These are phyloP conservation scores for Oncorhynchus nerka DNA, from an alignment of 2,113 vertebrate species.

Conservation along the genomic window DNA sequence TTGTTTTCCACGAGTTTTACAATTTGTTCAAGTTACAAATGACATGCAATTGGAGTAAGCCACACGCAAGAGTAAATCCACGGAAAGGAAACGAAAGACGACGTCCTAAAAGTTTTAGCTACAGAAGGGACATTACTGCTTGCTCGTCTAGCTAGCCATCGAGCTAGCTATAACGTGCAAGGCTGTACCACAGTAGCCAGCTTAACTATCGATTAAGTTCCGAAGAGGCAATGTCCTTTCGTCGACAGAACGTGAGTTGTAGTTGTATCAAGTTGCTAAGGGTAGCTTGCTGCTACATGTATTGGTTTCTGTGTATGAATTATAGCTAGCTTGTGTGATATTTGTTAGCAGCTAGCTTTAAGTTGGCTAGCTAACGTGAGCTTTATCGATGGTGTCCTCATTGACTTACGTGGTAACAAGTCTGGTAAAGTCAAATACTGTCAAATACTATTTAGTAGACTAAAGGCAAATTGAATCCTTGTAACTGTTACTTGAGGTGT, in stretches of 20 bases:
- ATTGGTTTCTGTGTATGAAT: not conserved
- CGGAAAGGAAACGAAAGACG: not conserved
- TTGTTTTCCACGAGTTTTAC: not conserved
- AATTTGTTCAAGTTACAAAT: slow-evolving; percentile 3
- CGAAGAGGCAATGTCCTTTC: slow-evolving; percentile 39
- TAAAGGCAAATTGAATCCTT: not conserved
- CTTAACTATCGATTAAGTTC: not conserved
- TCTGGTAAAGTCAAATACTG: not conserved
- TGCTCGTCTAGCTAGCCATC: not conserved
- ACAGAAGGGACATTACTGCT: not conserved
- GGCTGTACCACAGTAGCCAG: slow-evolving; percentile 2
- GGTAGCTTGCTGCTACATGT: not conserved
- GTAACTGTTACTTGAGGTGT: not conserved
- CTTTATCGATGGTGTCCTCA: not conserved
- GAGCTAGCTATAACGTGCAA: too few relatives aligned
- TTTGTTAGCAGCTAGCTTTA: too few relatives aligned
- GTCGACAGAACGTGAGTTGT: slow-evolving; percentile 48
- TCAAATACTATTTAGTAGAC: not conserved
- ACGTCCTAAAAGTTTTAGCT: slow-evolving; percentile 1
- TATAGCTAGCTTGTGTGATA: not conserved
- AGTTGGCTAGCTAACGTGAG: too few relatives aligned
- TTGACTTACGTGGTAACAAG: not conserved
- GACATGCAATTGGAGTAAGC: slow-evolving; percentile 6
- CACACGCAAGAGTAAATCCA: not conserved
- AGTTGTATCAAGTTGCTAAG: not conserved